Base-by-base conservation (phyloP, 1,140 invertebrate species). In the Diachasmimorpha longicaudata region DNA sequence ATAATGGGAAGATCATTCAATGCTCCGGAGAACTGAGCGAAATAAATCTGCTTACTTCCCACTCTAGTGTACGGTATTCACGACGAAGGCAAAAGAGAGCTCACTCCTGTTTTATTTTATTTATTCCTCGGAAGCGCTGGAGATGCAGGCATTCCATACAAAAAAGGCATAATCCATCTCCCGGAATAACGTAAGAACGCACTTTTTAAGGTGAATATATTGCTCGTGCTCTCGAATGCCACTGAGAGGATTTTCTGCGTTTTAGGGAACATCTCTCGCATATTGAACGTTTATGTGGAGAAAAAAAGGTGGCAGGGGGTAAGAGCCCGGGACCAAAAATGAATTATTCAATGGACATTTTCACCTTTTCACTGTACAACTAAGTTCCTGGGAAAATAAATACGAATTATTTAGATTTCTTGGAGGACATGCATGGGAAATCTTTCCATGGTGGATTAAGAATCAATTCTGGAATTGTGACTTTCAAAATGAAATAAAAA, bases 301-400 rank as follows among this genome's bases (percentile, higher is more conserved):
- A 58, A 72, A 63, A 4, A 63, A 25, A 10, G 23, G 31, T 42
- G 39, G 9, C 39, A 42, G 9, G 39, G 39, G 39, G 11, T 42
- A 42, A 55, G 19, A 21, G 19, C 19, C 13, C 6, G 8, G 0
- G 44, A 71, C n/a, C n/a, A 46, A 71, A 46, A 13, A 71, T 71
- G 70, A 71, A 71, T 72, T 48, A 72, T 72, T 72, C 70, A 72
- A 58, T 37, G 13, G 1, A 37, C 70, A 72, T 72, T 72, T 58
- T 63, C 46, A 37, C 58, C 10, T 58, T 23, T 42, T 39, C 11
- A 39, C 10, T 19, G 31, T 39, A 44, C 68, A 19, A 44, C 19
- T 70, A 31, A 19, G 44, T 42, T 21, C 16, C 11, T 1, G 39
- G 39, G 39, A 42, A 42, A 42, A 42, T 42, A 42, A 42, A 42